phyloP scores from a whole-genome alignment of 2,888 invertebrate genomes.

The Agonopterix alstromeriana region DNA sequence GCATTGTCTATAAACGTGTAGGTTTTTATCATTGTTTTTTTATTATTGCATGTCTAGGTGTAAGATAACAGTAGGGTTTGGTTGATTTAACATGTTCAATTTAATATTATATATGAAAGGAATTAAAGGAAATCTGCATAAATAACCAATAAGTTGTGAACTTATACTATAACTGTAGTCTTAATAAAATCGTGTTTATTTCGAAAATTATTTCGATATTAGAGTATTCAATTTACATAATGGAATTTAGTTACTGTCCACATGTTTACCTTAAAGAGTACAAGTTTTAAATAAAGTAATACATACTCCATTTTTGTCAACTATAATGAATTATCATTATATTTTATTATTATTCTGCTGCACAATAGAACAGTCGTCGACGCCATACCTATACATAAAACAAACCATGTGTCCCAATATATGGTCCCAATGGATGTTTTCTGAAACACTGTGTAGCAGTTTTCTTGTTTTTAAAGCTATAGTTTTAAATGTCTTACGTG shows the following conservation, averaged over 20 bases:
- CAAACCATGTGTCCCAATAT: conserved; percentile 31
- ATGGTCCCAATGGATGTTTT: conserved; percentile 47
- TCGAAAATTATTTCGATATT: not conserved
- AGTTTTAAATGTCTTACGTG: conserved; percentile 41
- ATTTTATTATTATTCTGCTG: conserved; percentile 23
- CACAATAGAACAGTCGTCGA: conserved; percentile 17
- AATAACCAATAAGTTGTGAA: too few relatives aligned
- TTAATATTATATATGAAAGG: too few relatives aligned
- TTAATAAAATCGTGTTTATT: not conserved
- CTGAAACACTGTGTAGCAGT: conserved; percentile 44
- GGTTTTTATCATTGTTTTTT: too few relatives aligned
- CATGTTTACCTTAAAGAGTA: conserved; percentile 3
- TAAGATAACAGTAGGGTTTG: too few relatives aligned
- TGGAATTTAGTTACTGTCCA: too few relatives aligned
- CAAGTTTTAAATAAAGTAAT: not conserved
- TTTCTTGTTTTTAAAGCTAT: conserved; percentile 43
- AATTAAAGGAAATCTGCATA: too few relatives aligned
- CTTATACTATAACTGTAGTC: not conserved
- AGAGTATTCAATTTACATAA: not conserved
- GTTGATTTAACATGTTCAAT: too few relatives aligned
- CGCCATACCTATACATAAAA: not conserved
- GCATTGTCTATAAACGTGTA: too few relatives aligned
- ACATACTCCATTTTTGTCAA: not conserved
- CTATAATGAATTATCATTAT: too few relatives aligned
- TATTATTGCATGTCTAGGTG: too few relatives aligned